Base-by-base conservation (phyloP, 23 tunicate species). In the Halocynthia roretzi region DNA sequence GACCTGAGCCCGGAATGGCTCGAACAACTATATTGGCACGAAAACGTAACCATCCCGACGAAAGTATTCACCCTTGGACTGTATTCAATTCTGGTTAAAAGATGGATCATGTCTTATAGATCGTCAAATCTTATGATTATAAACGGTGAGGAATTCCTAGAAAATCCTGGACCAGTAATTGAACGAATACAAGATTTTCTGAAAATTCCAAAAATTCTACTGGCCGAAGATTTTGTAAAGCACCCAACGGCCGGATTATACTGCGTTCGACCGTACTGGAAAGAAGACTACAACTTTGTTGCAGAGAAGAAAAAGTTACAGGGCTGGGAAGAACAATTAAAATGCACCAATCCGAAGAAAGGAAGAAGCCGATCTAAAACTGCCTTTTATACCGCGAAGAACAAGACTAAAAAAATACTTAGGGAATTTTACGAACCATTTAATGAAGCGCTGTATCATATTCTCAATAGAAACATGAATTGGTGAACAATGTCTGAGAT, bases 171-270 rank as follows among this genome's bases (percentile, higher is more conserved):
- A 56, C 18, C 22, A 12, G 78, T 74, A 7, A 21, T 74, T 8
- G 78, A 74, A 15, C 15, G 17, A 20, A 22, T 74, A 19, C 78
- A 74, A 74, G 78, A 74, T 15, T 74, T 53, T 74, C 56, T 74
- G 6, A 53, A 56, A 8, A 54, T 74, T 54, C 78, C 78, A 21
- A 74, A 74, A 54, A 10, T 74, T 12, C 2, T 74, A 12, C 8
- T 54, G 22, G 17, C 10, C 19, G 56, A 22, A 11, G 78, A 74
- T 54, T 74, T 74, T 54, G 56, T 74, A 20, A 53, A 48, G 60
- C 71, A 74, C 56, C 78, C 78, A 74, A 54, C 55, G 22, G 56
- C 65, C 56, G 78, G 78, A 54, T 54, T 74, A 14, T 74, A n/a
- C 56, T 74, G 78, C 56, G 8, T 74, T 11, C 17, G 78, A 10